These are phyloP conservation scores for Chesias legatella DNA, from an alignment of 2,888 invertebrate species.

Conservation along the genomic window DNA sequence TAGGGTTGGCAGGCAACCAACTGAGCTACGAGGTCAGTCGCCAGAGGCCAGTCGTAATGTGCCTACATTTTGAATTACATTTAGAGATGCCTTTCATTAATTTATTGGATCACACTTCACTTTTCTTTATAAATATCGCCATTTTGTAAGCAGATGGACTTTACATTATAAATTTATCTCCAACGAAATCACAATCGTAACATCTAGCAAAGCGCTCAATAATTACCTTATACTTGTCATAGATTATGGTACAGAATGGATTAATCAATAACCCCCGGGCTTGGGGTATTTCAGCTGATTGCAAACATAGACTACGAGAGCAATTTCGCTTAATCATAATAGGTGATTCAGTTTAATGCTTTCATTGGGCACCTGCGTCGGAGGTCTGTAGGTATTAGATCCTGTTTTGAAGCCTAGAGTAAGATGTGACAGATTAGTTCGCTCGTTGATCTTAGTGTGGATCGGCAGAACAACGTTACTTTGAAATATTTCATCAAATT, in stretches of 20 bases:
- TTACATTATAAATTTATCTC: constrained; percentile 6
- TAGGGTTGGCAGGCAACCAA: too few relatives aligned
- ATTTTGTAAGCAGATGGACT: too few relatives aligned
- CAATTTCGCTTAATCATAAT: constrained; percentile 69
- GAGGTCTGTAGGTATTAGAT: constrained; percentile 33
- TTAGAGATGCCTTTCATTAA: too few relatives aligned
- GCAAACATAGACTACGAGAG: constrained; percentile 59
- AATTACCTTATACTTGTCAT: constrained; percentile 46
- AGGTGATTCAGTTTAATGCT: constrained; percentile 70
- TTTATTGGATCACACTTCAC: too few relatives aligned
- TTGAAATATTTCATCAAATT: too few relatives aligned
- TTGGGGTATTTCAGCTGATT: constrained; percentile 56
- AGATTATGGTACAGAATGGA: constrained; percentile 47
- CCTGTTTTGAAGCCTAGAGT: constrained; percentile 23
- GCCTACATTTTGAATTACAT: too few relatives aligned
- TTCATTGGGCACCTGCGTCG: constrained; percentile 70
- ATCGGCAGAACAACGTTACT: too few relatives aligned
- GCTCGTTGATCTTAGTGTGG: constrained; percentile 2
- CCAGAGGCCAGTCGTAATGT: too few relatives aligned
- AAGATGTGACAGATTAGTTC: constrained; percentile 25
- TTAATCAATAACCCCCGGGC: constrained; percentile 64
- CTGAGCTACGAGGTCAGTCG: too few relatives aligned
- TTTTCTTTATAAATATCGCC: too few relatives aligned
- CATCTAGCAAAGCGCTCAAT: constrained; percentile 34
- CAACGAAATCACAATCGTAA: constrained; percentile 4